Evolutionary conservation across 2,797 vertebrate species (phyloP), one percentile per base, ranked within the genome.

Genomic region (Epinephelus malabaricus): DNA sequence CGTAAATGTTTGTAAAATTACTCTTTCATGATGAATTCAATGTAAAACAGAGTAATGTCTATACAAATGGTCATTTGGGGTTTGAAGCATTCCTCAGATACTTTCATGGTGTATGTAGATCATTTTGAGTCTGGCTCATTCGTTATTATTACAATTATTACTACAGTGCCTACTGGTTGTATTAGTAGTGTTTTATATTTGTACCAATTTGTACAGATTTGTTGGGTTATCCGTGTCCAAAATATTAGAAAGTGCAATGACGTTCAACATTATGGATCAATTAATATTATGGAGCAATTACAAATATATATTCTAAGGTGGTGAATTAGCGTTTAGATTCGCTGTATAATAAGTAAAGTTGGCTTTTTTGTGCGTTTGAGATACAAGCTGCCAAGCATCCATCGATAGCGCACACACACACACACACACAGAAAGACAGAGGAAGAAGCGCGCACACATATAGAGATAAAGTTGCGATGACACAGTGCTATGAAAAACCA

Each of bases 401-500:
- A 58, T 54, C 34, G 51, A 76, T 34, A 73, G 77, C 30, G 61
- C 25, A 34, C 7, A 34, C 30, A 34, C 30, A 34, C 6, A 34
- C 30, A 34, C 34, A 34, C 34, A 34, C 6, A 34, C 6, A 34
- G 6, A 34, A 8, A 34, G 34, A 8, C 34, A 34, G 34, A 65
- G 66, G 72, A 34, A 49, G 23, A 40, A 54, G 45, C 19, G 23
- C 1, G 1, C 0, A 82, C 61, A 76, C 40, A 77, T 45, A 66
- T 15, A 78, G 14, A 3, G 2, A 3, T 23, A 34, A 27, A 53
- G n/a, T 49, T 63, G 27, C 18, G 74, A 79, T 81, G 34, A 34
- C 67, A 85, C 80, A 87, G 85, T 83, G 78, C 80, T 64, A 75
- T 81, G 82, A 86, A 82, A 89, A 89, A 67, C 56, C 60, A 73